Conservation (phyloP, 2,888 invertebrate genomes). For the Caenorhabditis japonica region DNA sequence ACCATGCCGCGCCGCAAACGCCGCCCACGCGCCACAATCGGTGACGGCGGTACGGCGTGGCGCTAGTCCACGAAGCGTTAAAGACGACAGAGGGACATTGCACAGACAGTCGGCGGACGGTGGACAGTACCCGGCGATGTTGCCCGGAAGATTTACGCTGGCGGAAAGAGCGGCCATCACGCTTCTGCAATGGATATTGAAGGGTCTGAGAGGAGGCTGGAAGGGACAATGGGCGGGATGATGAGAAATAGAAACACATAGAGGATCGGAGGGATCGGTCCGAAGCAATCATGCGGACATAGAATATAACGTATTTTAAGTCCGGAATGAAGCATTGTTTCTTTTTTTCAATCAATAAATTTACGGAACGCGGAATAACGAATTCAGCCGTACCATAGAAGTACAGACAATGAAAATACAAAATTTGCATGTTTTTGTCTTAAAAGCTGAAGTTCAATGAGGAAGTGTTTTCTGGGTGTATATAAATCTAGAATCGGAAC, state of each 20-base stretch:
- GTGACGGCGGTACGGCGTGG: slow-evolving; percentile 33
- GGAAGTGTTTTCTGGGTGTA: no score
- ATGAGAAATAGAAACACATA: neutral
- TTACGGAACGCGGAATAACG: neutral
- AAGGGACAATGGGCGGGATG: neutral
- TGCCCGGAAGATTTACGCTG: slow-evolving; percentile 54
- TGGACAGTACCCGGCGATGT: slow-evolving; percentile 61
- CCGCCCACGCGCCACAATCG: slow-evolving; percentile 18
- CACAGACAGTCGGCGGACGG: slow-evolving; percentile 34
- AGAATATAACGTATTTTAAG: no score
- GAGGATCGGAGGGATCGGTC: neutral
- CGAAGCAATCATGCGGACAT: no score
- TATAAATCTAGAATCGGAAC: neutral
- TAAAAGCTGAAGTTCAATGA: neutral
- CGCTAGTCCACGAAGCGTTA: slow-evolving; percentile 41
- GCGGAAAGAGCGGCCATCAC: slow-evolving; percentile 57
- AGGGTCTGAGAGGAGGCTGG: neutral
- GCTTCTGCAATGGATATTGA: slow-evolving; percentile 51
- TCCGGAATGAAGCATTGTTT: no score
- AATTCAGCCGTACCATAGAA: slow-evolving; percentile 47
- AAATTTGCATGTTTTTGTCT: neutral
- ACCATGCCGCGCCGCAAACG: slow-evolving; percentile 14
- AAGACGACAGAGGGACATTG: slow-evolving; percentile 45
- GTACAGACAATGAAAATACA: slow-evolving; percentile 29
- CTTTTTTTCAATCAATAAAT: no score